Percentiles rank a stretch among this genome's conserved stretches.
Conservation (phyloP, 2,888 invertebrate genomes). For the Eretmocerus hayati region DNA sequence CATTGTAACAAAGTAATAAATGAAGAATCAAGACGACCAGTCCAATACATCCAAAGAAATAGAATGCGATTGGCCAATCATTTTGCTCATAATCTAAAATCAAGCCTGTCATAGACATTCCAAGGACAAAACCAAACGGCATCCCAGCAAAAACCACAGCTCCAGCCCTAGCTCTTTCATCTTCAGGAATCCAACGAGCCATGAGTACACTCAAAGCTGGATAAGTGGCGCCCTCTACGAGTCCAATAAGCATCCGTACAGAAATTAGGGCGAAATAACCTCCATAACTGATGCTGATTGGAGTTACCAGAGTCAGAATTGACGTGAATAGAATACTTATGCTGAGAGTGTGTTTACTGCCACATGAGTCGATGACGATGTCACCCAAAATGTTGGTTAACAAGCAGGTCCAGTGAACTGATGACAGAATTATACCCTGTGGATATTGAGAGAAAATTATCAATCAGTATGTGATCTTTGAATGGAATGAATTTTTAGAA, state of each 20-base stretch:
- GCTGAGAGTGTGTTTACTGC: conserved; percentile 76
- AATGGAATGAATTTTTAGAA: no score
- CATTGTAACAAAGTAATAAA: conserved; percentile 46
- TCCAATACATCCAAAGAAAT: conserved; percentile 70
- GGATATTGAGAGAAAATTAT: no score
- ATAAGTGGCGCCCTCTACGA: conserved; percentile 74
- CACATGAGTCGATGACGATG: conserved; percentile 66
- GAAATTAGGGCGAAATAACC: conserved; percentile 61
- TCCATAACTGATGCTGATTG: conserved; percentile 59
- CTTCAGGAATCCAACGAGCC: conserved; percentile 69
- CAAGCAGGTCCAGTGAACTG: conserved; percentile 77
- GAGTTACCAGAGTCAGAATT: conserved; percentile 69
- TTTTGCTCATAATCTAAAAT: conserved; percentile 57
- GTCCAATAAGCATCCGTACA: conserved; percentile 65
- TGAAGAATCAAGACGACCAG: conserved; percentile 67
- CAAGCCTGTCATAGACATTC: conserved; percentile 58
- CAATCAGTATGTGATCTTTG: no score
- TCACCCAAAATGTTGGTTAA: conserved; percentile 74
- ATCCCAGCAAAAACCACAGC: conserved; percentile 70
- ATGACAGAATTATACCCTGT: conserved; percentile 66
- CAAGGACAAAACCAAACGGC: conserved; percentile 60
- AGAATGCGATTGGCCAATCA: conserved; percentile 73
- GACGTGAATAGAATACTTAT: conserved; percentile 72
- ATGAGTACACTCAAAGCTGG: conserved; percentile 71
- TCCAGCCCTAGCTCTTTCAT: conserved; percentile 66